phyloP scores from a whole-genome alignment of 2,113 vertebrate species.

The Chloropsis cyanopogon region DNA sequence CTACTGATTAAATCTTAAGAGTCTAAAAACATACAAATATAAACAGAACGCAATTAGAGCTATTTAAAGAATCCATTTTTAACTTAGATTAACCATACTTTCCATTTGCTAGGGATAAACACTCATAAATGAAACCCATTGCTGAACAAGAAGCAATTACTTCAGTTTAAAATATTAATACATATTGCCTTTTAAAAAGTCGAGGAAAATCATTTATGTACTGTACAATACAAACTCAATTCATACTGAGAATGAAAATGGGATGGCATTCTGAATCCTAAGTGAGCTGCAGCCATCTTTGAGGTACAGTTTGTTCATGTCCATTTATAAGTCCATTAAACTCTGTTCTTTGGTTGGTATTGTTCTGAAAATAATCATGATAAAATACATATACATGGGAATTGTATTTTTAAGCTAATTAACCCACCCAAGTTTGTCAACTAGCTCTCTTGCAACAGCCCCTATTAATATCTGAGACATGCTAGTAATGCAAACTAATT shows the following conservation, averaged over 20 bases:
- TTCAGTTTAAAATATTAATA: constrained; percentile 86
- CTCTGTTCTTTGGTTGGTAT: constrained; percentile 10
- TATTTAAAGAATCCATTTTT: constrained; percentile 84
- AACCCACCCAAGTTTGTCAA: not conserved
- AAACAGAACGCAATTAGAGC: constrained; percentile 83
- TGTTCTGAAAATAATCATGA: constrained; percentile 30
- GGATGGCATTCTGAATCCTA: constrained; percentile 36
- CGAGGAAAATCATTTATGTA: constrained; percentile 78
- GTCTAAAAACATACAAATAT: constrained; percentile 79
- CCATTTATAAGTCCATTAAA: constrained; percentile 64
- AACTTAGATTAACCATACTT: constrained; percentile 84
- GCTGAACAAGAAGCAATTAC: constrained; percentile 82
- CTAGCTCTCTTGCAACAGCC: not conserved
- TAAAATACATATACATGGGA: not conserved
- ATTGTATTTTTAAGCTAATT: not conserved
- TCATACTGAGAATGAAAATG: constrained; percentile 66
- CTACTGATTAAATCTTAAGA: constrained; percentile 82
- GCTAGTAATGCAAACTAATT: not conserved
- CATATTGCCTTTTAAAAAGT: constrained; percentile 74
- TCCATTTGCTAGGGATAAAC: constrained; percentile 80
- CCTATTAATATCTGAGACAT: not conserved
- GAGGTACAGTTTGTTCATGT: constrained; percentile 29
- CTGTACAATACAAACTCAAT: constrained; percentile 56
- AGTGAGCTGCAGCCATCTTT: constrained; percentile 44
- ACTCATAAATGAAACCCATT: constrained; percentile 80